Base-by-base conservation (phyloP, 2,888 invertebrate genomes). In the Orthosia cruda region DNA sequence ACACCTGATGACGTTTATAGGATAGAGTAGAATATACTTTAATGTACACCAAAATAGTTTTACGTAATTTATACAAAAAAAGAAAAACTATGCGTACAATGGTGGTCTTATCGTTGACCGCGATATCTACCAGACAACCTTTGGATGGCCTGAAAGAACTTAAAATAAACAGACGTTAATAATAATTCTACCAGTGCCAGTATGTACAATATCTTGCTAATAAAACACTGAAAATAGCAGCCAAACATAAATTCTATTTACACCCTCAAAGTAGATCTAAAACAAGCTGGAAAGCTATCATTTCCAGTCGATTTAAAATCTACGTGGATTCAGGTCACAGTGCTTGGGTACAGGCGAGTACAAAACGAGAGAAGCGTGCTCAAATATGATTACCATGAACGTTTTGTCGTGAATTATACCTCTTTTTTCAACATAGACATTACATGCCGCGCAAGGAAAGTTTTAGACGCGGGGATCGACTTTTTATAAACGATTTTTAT, bases 341-440 rank as follows among this genome's bases (percentile, higher is more conserved):
- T 85, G 77, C 76, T 87, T 83, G 75, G 83, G 88, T 89, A 89
- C 88, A 83, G 82, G 74, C 81, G 81, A 88, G 86, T 85, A 87
- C 82, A 88, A 88, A 88, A 87, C 77, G 81, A 87, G 81, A 81
- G 47, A 78, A 89, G 87, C 88, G 87, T 88, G 86, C 90, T 89
- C 78, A 87, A 91, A 89, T 88, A 88, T 89, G 91, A 91, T 91
- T 91, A 91, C 88, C 86, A 73, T 76, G 87, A 83, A 85, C 83
- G 85, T 89, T 88, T 85, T 75, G 81, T 86, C 75, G 80, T 83
- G 77, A 86, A 87, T 87, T 88, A 83, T 87, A 84, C 81, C 57
- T 61, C 68, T 20, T 76, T 77, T 78, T 80, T 81, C 40, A 9
- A 40, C 7, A 40, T 80, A 57, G 66, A 72, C 26, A 64, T 81